Evolutionary conservation across 1,140 invertebrate species (phyloP), one percentile per base, ranked within the genome.

Genomic region (Druon quercuslanigerum): DNA sequence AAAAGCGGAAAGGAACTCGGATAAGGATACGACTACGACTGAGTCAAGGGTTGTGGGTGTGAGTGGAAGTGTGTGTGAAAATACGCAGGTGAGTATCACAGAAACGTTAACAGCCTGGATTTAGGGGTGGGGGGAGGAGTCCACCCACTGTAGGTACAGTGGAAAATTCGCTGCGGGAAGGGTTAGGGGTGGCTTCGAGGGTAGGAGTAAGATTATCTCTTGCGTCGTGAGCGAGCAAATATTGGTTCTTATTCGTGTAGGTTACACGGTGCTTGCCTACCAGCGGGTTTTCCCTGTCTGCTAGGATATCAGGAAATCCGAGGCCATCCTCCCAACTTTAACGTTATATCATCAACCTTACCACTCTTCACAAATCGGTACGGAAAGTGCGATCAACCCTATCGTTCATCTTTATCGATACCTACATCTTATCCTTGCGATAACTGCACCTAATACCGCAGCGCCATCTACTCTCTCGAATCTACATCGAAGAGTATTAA

Each of bases 181-280:
- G 13, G 25, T 9, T 1, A 40, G 25, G 4, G 25, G 16, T 14
- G 20, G 13, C 8, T 14, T 3, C 4, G 20, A 57, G 57, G 13
- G 60, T 40, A 40, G 60, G 16, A 40, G 60, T 66, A 66, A 66
- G 60, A 66, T 40, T 66, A 66, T 40, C 60, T 66, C 60, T 66
- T n/a, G 60, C 60, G 60, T 40, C 20, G 60, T 33, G 60, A 25
- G 13, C 60, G 60, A 66, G 60, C 60, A 66, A 66, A 66, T 66
- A 66, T 66, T 66, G 60, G 60, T 66, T 66, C 60, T 66, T 40
- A 66, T 66, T 66, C 60, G 25, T 66, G 60, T 46, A 66, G 25
- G n/a, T 66, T 66, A 66, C 46, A 66, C 33, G 25, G 25, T 46
- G 25, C 16, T 66, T 46, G 60, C 57, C 12, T 60, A 60, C 57